Evolutionary conservation across 2,797 vertebrate species (phyloP).

Genomic region (Glossophaga mutica): DNA sequence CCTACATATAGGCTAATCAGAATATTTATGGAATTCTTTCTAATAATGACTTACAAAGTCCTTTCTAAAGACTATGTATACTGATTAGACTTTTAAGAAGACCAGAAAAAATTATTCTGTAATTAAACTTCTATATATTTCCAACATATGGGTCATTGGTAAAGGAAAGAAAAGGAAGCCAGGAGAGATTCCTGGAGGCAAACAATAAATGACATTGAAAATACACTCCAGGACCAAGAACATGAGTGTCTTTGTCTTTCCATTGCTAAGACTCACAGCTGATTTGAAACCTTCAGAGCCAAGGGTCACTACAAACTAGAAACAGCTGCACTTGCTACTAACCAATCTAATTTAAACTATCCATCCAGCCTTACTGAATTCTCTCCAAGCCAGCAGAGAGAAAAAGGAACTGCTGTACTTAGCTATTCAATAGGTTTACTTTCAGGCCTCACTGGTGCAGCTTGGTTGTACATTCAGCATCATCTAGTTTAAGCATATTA

Average conservation of each 20-base stretch:
- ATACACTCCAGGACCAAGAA: not conserved
- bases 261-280: not conserved
- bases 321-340: not conserved
- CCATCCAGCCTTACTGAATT: conserved; percentile 65
- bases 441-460: conserved; percentile 37
- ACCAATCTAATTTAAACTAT: conserved; percentile 43
- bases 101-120: not conserved
- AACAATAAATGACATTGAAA: not conserved
- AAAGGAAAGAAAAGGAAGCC: not conserved
- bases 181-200: not conserved
- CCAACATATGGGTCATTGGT: not conserved
- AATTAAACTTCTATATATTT: not conserved
- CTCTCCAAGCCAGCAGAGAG: conserved; percentile 56
- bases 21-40: not conserved
- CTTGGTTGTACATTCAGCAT: conserved; percentile 43
- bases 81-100: not conserved
- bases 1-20: not conserved
- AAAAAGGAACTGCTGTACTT: conserved; percentile 61
- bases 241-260: not conserved
- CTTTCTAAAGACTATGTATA: not conserved
- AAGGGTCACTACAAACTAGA: not conserved
- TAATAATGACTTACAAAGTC: not conserved
- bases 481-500: conserved; percentile 78
- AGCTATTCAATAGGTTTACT: conserved; percentile 63
- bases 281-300: not conserved